Conservation (phyloP, 2,113 vertebrate species). For the Phodopus roborovskii region DNA sequence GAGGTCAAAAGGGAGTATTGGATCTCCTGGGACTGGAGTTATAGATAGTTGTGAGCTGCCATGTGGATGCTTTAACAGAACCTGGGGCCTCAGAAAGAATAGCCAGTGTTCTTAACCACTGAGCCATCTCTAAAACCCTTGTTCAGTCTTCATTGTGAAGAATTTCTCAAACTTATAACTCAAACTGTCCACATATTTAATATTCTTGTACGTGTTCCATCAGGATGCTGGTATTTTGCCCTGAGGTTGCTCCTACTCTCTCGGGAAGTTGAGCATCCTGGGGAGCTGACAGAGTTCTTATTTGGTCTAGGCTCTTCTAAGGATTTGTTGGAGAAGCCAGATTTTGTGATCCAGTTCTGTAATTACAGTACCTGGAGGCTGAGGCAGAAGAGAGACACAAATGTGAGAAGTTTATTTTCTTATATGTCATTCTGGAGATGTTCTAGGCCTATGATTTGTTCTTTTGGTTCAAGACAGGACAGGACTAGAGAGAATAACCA, state of each 20-base stretch:
- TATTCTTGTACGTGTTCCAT: neutral
- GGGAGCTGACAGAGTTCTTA: neutral
- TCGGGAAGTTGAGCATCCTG: neutral
- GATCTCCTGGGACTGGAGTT: neutral
- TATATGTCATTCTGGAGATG: neutral
- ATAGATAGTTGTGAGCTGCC: neutral
- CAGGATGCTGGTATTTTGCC: neutral
- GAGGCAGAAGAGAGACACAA: no score
- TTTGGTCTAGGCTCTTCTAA: neutral
- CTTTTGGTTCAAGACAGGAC: neutral
- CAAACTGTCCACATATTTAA: neutral
- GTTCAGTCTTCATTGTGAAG: neutral
- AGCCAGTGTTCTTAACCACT: neutral
- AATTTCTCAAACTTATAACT: neutral
- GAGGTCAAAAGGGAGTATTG: neutral
- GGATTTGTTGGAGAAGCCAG: neutral
- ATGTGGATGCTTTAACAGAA: neutral
- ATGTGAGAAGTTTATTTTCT: neutral
- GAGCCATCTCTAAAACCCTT: neutral
- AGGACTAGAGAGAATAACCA: neutral
- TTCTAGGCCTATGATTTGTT: neutral
- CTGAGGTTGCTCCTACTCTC: neutral
- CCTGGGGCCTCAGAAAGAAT: neutral
- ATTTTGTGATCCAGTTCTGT: neutral
- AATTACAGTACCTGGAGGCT: neutral